Conservation (phyloP, 92 coral and sea anemone species). For the Isaurus tuberculatus region DNA sequence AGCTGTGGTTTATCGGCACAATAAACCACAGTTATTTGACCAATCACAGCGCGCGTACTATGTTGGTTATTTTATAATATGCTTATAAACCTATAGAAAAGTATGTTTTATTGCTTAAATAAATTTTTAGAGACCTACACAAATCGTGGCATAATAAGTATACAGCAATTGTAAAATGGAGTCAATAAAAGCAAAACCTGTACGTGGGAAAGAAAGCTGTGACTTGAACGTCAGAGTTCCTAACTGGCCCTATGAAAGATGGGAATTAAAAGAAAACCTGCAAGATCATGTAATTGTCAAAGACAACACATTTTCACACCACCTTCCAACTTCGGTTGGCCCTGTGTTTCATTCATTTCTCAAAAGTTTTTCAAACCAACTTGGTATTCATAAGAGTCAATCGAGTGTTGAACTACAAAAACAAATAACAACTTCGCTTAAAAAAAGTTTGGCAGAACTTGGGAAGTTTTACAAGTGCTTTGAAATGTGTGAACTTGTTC, state of each 20-base stretch:
- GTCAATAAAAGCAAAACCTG: background rate
- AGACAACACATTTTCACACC: background rate
- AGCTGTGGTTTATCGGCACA: too few relatives aligned
- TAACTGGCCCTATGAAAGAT: background rate
- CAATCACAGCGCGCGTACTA: too few relatives aligned
- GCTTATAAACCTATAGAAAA: too few relatives aligned
- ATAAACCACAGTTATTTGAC: too few relatives aligned
- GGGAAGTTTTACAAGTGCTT: constrained; percentile 64
- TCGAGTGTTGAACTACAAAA: constrained; percentile 25
- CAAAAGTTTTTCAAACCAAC: constrained; percentile 45
- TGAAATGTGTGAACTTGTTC: constrained; percentile 62
- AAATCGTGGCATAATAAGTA: too few relatives aligned
- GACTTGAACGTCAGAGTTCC: background rate
- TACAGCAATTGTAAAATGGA: background rate
- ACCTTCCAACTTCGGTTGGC: constrained; percentile 52
- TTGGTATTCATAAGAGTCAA: constrained; percentile 31
- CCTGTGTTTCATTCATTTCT: constrained; percentile 52
- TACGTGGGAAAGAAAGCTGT: background rate
- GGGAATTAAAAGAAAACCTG: background rate
- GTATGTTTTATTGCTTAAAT: too few relatives aligned
- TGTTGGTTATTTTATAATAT: too few relatives aligned
- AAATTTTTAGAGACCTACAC: too few relatives aligned
- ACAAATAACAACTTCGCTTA: constrained; percentile 50
- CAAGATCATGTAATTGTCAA: background rate
- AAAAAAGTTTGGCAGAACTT: constrained; percentile 47